phyloP scores from a whole-genome alignment of 1,140 invertebrate species.

The Drosophila murphyi region DNA sequence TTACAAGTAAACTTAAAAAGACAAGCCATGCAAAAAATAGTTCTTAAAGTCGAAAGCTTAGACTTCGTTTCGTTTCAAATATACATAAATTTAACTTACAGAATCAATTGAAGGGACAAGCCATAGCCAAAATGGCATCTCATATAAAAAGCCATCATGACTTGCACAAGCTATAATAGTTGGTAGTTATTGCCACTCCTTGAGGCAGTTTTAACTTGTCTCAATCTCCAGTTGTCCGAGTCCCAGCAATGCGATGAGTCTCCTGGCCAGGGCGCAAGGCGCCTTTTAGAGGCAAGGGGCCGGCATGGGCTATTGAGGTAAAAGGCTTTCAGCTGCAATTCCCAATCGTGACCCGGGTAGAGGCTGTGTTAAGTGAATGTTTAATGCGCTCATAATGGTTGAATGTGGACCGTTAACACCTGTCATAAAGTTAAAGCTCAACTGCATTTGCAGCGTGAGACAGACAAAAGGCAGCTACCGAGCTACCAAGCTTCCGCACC shows the following conservation, averaged over 20 bases:
- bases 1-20: too few relatives aligned
- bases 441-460: slow-evolving; percentile 41
- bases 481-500: background rate
- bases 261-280: background rate
- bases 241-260: background rate
- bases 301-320: slow-evolving; percentile 6
- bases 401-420: slow-evolving; percentile 65
- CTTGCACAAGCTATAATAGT: background rate
- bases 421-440: slow-evolving; percentile 66
- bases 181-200: background rate
- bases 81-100: too few relatives aligned
- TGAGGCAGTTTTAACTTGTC: background rate
- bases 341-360: slow-evolving; percentile 22
- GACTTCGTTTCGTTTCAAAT: too few relatives aligned
- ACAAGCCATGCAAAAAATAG: too few relatives aligned
- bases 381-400: slow-evolving; percentile 46
- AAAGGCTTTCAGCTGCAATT: slow-evolving; percentile 31
- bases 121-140: too few relatives aligned
- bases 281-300: background rate
- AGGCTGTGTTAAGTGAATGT: slow-evolving; percentile 49
- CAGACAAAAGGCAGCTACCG: slow-evolving; percentile 1
- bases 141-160: too few relatives aligned
- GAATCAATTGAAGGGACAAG: too few relatives aligned
- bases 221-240: background rate
- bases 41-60: too few relatives aligned